Base-by-base conservation (phyloP, 2,113 vertebrate species). In the Hystrix brachyura region DNA sequence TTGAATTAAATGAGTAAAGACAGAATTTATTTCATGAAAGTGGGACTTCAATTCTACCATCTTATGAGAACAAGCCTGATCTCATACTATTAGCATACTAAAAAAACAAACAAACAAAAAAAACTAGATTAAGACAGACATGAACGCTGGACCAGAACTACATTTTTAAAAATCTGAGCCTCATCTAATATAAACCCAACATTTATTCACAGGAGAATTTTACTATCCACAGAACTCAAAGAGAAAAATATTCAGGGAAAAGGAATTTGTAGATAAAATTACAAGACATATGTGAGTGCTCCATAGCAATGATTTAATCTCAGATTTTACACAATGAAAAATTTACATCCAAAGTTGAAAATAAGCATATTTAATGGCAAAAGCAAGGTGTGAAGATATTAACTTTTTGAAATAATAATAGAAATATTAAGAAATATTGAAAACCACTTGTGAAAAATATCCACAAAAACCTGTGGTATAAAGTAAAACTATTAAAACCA, bases 161-260 rank as follows among this genome's bases (percentile, higher is more conserved):
- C 7, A 14, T 53, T 57, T 21, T 27, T 38, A n/a, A 38, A 83
- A 82, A 38, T 13, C 46, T n/a, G 32, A 71, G 25, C 25, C 1
- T 62, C 23, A 55, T 18, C 57, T 79, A 81, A 87, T 48, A 14
- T 78, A 29, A 29, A 72, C n/a, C 1, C n/a, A 91, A 21, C 60
- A 80, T 55, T 89, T 85, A 74, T 17, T 60, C 21, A 65, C 38
- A 3, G 38, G 57, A 85, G 14, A 21, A 1, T 96, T 57, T 60
- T 76, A 32, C 74, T 82, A 87, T 32, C 34, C 48, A 92, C 4
- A 48, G 34, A 11, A 69, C 60, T 90, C 57, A 51, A 81, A 92
- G 23, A 91, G 91, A 80, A 27, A 91, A 96, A 84, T 72, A 29
- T 25, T 15, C n/a, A 81, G 23, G 48, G 29, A 94, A 92, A 23